Base-by-base conservation (phyloP, 2,113 vertebrate genomes). In the Amphiprion percula region DNA sequence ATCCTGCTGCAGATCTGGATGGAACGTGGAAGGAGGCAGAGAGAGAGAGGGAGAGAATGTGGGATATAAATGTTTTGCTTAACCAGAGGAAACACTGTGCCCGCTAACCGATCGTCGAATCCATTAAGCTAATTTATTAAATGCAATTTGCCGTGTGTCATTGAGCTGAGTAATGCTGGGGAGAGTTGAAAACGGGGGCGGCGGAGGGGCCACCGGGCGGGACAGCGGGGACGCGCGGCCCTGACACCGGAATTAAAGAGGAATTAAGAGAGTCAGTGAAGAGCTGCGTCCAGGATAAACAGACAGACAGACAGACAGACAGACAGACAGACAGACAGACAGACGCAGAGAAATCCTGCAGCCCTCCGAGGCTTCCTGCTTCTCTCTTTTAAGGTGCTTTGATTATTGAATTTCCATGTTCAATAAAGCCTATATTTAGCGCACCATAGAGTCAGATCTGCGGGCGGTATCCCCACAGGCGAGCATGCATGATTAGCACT, bases 121-220 rank as follows among this genome's bases (percentile, higher is more conserved):
- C 96, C 96, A 97, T 97, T 97, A 98, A 94, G 94, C 94, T 97
- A 94, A 97, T 97, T 97, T 97, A 97, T 97, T 97, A 97, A 97
- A 96, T 90, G 94, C 95, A 96, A 94, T 97, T 97, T 97, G 95
- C 95, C 93, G 94, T 95, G 95, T 96, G 94, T 96, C 95, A 95
- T 96, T 96, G 95, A 96, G 94, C 94, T 94, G 96, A 95, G 94
- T 95, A 95, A 96, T 95, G 96, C 94, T 93, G 94, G 83, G 82
- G 84, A 93, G 94, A 95, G 93, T 69, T 87, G 93, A 87, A 91
- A 91, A 91, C 88, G 86, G 87, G 30, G 88, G 85, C 91, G 93
- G 93, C 93, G 87, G 60, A 83, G 86, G 87, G 89, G 87, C 92
- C 87, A 86, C 30, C 86, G 92, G 87, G 89, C 85, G 87, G 92